Base-by-base conservation (phyloP, 1,140 invertebrate genomes). In the Penaeus japonicus region DNA sequence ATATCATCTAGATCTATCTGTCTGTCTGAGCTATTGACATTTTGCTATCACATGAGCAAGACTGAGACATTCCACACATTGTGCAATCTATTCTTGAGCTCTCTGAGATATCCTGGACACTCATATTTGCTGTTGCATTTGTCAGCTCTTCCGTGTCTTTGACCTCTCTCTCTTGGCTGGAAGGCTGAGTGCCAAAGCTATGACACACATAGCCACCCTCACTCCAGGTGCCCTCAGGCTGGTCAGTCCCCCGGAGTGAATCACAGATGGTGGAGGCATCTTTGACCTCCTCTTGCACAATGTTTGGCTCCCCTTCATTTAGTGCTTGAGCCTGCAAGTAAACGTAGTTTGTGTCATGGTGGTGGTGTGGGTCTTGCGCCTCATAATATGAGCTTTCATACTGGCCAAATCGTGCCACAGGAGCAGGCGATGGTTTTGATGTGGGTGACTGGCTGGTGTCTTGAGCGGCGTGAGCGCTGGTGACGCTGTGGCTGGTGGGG, bases 341-440 rank as follows among this genome's bases (percentile, higher is more conserved):
- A 27, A 35, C 22, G n/a, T 30, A 59, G 30, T 32, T 30, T 24
- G 22, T 39, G 59, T 83, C 55, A 83, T 55, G 30, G 18, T 83
- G 81, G 62, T 65, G 55, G 57, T 55, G 35, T n/a, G 22, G 30
- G n/a, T 83, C 54, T 1, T 83, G 81, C 1, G 81, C 59, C 39
- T 83, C 81, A 39, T 83, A 55, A 39, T 18, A 65, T 10, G 39
- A 83, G 54, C n/a, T 62, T 1, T 87, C 85, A 47, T 62, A 59
- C 65, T 65, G 59, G 35, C 35, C 54, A 18, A n/a, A 85, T 47
- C 20, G 87, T 79, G 1, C 87, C 87, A 84, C 87, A 89, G 22
- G 82, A 84, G 73, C 87, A 89, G 32, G 87, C 87, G 55, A 89
- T 89, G 5, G 59, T 85, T 79, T 84, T 89, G 47, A 89, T 89